Base-by-base conservation (phyloP, 2,113 vertebrate genomes). In the Odocoileus hemionus region DNA sequence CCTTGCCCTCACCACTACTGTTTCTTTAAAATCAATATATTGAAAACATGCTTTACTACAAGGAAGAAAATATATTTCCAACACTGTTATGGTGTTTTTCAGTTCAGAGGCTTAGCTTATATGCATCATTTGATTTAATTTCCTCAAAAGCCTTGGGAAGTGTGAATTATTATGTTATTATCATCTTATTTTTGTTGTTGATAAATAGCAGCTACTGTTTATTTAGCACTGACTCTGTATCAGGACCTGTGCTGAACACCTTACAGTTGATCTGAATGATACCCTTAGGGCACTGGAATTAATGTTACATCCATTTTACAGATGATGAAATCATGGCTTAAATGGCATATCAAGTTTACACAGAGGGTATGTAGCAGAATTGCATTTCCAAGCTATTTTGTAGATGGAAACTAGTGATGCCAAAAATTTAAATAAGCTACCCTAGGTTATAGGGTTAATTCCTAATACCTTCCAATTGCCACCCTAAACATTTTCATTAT, bases 71-170 rank as follows among this genome's bases (percentile, higher is more conserved):
- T 23, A 23, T 39, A 64, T 96, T 54, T 76, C 11, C 6, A 43
- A 28, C 13, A 54, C 13, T 30, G 91, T 82, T 78, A 50, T 57
- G 19, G 6, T 80, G 30, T 84, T 94, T 93, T 96, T 74, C 23
- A 83, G 33, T 95, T 95, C 76, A 95, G 94, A 90, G 9, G 6
- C 54, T 93, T 88, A 86, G 93, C 86, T 80, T 54, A 1, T n/a
- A 74, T 91, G 64, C 43, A 92, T 84, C 60, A 58, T 91, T 89
- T 93, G 30, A 93, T 95, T 93, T 95, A n/a, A 92, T 96, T 88
- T 96, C 25, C 76, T 92, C 82, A 33, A 67, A 92, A 94, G 47
- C 79, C 54, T 70, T 92, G 58, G 58, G 54, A 88, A 94, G 92
- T 89, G 15, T 95, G 74, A 97, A 26, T 96, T 94, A 55, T 89